A percentile compares a stretch with the other conserved stretches of the same genome.
Evolutionary conservation across 2,113 vertebrate species (phyloP).

Genomic region (Centropus unirufus): DNA sequence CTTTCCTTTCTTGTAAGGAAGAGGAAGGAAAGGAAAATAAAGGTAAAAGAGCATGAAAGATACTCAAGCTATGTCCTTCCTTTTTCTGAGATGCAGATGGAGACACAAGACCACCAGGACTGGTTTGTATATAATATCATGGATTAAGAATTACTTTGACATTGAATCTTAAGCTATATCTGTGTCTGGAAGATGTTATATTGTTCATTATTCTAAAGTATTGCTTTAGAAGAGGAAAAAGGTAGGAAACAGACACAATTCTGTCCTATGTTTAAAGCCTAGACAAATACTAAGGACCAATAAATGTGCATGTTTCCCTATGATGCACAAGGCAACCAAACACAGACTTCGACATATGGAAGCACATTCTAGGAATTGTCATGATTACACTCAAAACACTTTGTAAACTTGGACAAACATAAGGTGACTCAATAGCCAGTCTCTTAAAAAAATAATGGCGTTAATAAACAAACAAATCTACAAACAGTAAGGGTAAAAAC

Average conservation of each 20-base stretch:
- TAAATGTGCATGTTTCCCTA: slow-evolving; percentile 16
- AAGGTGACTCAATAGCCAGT: not conserved
- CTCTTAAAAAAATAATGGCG: not conserved
- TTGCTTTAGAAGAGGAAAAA: not conserved
- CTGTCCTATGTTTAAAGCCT: slow-evolving; percentile 8
- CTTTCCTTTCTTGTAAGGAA: not conserved
- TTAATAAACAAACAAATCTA: not conserved
- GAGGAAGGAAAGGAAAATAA: not conserved
- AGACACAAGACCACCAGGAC: not conserved
- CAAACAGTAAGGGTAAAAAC: not conserved
- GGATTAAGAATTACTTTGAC: not conserved
- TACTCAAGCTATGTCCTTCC: not conserved
- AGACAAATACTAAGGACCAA: slow-evolving; percentile 16
- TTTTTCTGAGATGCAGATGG: not conserved
- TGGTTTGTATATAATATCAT: not conserved
- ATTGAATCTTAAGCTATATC: not conserved
- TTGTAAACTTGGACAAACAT: not conserved
- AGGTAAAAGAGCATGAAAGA: not conserved
- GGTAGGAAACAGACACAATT: slow-evolving; percentile 1
- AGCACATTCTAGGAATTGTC: not conserved
- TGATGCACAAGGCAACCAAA: slow-evolving; percentile 17
- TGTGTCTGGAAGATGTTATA: slow-evolving; percentile 4
- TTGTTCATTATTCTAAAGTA: slow-evolving; percentile 28
- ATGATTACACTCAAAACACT: not conserved
- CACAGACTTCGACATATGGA: not conserved